These are phyloP conservation scores for Phainopepla nitens DNA, from an alignment of 2,113 vertebrate genomes.

Conservation along the genomic window DNA sequence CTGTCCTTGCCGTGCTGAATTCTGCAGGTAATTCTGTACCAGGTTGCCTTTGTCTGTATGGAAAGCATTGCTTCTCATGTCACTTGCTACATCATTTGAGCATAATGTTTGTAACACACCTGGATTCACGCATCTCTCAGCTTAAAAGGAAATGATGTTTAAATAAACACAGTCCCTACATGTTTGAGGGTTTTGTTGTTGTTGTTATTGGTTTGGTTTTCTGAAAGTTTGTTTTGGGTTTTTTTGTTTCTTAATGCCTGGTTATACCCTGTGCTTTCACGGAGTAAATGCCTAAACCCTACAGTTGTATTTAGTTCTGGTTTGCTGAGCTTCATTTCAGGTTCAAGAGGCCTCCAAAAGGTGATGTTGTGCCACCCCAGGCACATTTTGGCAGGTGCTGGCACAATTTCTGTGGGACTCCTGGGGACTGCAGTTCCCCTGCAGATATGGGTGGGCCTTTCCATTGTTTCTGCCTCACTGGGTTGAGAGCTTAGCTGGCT, in stretches of 20 bases:
- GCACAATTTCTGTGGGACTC: background rate
- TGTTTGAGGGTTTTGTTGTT: background rate
- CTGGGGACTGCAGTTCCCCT: background rate
- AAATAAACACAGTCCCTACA: background rate
- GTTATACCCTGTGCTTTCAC: background rate
- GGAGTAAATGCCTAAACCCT: background rate
- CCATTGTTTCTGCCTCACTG: background rate
- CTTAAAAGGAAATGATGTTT: background rate
- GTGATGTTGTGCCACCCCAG: background rate
- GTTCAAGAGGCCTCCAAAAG: background rate
- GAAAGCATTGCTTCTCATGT: background rate
- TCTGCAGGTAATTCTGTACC: background rate
- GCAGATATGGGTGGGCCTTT: background rate
- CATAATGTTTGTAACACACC: background rate
- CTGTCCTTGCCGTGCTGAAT: background rate
- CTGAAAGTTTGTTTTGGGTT: background rate
- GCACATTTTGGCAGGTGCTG: background rate
- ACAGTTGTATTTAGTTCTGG: background rate
- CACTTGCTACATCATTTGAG: background rate
- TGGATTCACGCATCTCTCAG: background rate
- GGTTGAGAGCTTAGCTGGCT: background rate
- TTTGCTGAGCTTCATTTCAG: background rate
- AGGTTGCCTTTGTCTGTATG: background rate
- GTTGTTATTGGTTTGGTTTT: background rate
- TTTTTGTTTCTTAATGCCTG: background rate